Percentiles rank a stretch among this genome's conserved stretches.
These are phyloP conservation scores for Heterochromis multidens DNA, from an alignment of 2,113 vertebrate genomes.

Conservation along the genomic window DNA sequence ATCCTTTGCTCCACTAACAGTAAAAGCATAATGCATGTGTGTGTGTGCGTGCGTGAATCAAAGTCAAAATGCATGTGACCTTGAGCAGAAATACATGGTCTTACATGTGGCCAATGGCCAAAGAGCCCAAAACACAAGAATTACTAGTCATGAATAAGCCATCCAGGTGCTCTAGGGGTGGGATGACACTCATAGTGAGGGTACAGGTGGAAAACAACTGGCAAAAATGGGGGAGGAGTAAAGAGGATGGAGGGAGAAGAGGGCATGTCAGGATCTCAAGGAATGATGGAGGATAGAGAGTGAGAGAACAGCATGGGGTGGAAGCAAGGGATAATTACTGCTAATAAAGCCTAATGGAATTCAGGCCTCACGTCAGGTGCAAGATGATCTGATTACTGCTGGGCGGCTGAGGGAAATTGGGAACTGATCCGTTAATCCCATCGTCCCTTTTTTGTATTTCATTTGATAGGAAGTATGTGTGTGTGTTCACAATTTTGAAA, in stretches of 20 bases:
- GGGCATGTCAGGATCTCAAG: conserved; percentile 38
- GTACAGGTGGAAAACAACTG: neutral
- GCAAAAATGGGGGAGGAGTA: neutral
- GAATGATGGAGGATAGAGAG: conserved; percentile 34
- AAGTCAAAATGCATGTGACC: conserved; percentile 17
- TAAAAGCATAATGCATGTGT: conserved; percentile 20
- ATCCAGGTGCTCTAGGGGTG: neutral
- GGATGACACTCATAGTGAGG: neutral
- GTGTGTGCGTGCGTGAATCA: neutral
- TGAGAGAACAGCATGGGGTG: conserved; percentile 56
- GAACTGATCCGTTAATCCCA: conserved; percentile 78
- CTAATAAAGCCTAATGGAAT: conserved; percentile 82
- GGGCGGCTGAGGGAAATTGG: conserved; percentile 72
- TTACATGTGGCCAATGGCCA: neutral
- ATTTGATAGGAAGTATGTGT: conserved; percentile 19
- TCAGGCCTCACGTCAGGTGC: conserved; percentile 77
- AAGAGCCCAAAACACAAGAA: neutral
- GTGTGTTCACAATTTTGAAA: conserved; percentile 11
- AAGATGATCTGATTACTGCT: conserved; percentile 78
- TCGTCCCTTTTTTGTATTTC: conserved; percentile 53
- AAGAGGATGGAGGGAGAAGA: conserved; percentile 8
- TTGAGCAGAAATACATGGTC: conserved; percentile 2
- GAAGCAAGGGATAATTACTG: conserved; percentile 76
- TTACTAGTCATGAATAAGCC: conserved; percentile 25
- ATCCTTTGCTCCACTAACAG: conserved; percentile 7